phyloP scores from a whole-genome alignment of 2,113 vertebrate genomes.

The Heterotis niloticus region DNA sequence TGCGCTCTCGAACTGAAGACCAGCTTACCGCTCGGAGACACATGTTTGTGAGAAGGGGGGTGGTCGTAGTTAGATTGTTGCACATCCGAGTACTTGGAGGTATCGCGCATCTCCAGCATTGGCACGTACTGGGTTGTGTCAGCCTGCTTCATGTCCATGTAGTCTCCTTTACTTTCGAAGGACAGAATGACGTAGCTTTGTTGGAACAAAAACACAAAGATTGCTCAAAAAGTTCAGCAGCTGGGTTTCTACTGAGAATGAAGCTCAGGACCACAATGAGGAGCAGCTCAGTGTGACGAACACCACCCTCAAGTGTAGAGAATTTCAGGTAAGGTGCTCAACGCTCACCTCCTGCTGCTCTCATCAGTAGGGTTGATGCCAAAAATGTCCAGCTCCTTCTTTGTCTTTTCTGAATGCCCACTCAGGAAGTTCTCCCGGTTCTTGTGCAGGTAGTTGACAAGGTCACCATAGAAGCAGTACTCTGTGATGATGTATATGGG shows the following conservation, averaged over 20 bases:
- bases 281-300: not conserved
- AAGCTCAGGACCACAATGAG: not conserved
- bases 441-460: conserved; percentile 98
- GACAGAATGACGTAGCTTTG: conserved; percentile 93
- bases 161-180: conserved; percentile 92
- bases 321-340: too few species aligned
- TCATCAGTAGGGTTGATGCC: conserved; percentile 89
- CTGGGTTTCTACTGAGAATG: not conserved
- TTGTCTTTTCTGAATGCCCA: conserved; percentile 81
- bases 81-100: conserved; percentile 86
- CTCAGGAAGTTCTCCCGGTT: conserved; percentile 90
- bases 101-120: conserved; percentile 88
- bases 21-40: conserved; percentile 69
- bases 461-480: conserved; percentile 95
- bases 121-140: conserved; percentile 93
- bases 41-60: conserved; percentile 86
- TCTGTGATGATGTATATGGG: conserved; percentile 98
- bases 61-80: conserved; percentile 85
- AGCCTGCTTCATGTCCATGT: conserved; percentile 98
- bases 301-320: not conserved
- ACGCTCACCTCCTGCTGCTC: conserved; percentile 87
- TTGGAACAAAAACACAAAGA: not conserved
- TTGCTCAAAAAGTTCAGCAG: not conserved
- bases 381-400: conserved; percentile 94
- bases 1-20: not conserved